Conservation (phyloP, 2,888 invertebrate genomes). For the Pollenia angustigena region DNA sequence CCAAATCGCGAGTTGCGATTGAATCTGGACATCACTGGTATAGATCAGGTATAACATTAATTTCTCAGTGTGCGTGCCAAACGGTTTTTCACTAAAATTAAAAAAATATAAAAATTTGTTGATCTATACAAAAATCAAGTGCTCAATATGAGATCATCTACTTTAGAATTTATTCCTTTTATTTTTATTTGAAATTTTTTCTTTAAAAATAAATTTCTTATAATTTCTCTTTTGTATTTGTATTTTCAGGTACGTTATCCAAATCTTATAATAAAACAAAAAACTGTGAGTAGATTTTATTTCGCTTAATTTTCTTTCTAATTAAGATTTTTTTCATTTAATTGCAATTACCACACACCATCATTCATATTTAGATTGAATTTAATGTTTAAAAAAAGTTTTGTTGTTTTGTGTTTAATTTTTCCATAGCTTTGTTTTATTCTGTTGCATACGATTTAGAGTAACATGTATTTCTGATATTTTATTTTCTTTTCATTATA, state of each 20-base stretch:
- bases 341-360: constrained; percentile 53
- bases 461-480: neutral
- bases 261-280: neutral
- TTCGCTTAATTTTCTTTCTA: constrained; percentile 25
- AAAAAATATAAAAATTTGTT: too few relatives aligned
- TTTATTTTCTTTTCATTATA: constrained; percentile 33
- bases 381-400: neutral
- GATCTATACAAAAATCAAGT: too few relatives aligned
- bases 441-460: constrained; percentile 19
- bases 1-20: too few relatives aligned
- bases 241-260: constrained; percentile 58
- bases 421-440: neutral
- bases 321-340: constrained; percentile 29
- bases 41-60: too few relatives aligned
- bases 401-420: constrained; percentile 11
- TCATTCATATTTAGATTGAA: constrained; percentile 38
- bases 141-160: too few relatives aligned
- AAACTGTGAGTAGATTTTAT: constrained; percentile 49
- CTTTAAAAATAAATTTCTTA: neutral
- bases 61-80: too few relatives aligned
- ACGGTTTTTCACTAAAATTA: too few relatives aligned
- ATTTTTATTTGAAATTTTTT: neutral
- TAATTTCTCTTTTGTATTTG: neutral
- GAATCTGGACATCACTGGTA: too few relatives aligned
- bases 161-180: too few relatives aligned